Evolutionary conservation across 2,113 vertebrate genomes (phyloP).

Genomic region (Chloropsis hardwickii): DNA sequence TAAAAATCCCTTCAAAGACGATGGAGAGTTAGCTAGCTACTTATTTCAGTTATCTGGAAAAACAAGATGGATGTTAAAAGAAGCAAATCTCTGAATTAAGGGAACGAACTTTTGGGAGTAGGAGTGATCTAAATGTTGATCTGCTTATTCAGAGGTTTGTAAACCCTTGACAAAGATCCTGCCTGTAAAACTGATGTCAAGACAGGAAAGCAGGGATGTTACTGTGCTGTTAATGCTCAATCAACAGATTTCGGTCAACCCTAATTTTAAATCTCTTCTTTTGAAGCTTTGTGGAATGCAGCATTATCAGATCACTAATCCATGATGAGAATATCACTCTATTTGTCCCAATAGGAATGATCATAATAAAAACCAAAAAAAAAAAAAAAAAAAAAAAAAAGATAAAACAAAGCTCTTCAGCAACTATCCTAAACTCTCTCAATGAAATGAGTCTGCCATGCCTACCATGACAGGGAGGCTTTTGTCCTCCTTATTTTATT

Average conservation of each 20-base stretch:
- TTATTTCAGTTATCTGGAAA: not conserved
- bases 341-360: not conserved
- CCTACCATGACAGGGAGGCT: not conserved
- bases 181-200: not conserved
- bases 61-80: not conserved
- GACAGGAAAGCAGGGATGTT: not conserved
- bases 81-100: not conserved
- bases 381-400: too few species aligned
- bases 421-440: not conserved
- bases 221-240: not conserved
- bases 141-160: not conserved
- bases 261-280: not conserved
- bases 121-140: not conserved
- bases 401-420: not conserved
- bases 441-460: not conserved
- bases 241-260: not conserved
- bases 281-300: not conserved
- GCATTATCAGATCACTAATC: not conserved
- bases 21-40: not conserved
- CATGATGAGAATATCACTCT: not conserved
- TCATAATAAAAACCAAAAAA: not conserved
- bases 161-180: not conserved
- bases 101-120: not conserved
- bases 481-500: not conserved
- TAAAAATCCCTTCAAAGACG: not conserved